Evolutionary conservation across 2,797 vertebrate genomes (phyloP), one percentile per base, ranked within the genome.

Genomic region (Erpetoichthys calabaricus): DNA sequence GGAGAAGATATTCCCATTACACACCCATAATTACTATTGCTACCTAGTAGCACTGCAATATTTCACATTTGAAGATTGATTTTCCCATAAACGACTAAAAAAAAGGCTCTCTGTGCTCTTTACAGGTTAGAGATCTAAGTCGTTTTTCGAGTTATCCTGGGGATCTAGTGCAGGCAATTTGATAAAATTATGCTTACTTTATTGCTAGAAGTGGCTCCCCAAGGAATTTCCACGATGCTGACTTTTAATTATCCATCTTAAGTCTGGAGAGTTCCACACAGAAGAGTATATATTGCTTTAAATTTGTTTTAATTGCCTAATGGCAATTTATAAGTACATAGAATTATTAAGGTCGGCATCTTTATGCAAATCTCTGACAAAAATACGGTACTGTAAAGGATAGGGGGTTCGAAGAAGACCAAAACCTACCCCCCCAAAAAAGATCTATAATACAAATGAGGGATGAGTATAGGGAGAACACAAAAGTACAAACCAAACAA

Each of bases 241-340:
- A 68, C 61, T 6, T 55, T 56, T 59, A 67, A 59, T 63, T 52
- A 58, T 59, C 63, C 68, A 66, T 59, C 58, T 3, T 43, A 47
- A 56, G 53, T 47, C 45, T 56, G 50, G 3, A 7, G 50, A 9
- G 51, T 43, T n/a, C 50, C 56, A 52, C 47, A 60, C 6, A 54
- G 53, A 54, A 54, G 4, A 43, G 70, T 70, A 66, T 65, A 63
- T 68, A 70, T 75, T 51, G 49, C n/a, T 50, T 5, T 6, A 47
- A 51, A 51, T 52, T 10, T 45, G 9, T 57, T 43, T 42, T 51
- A 60, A 54, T 58, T 62, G 64, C 41, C 63, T 67, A 74, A 70
- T 70, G 70, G 59, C 51, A 45, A 51, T 66, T 59, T 57, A 53
- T 64, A 65, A 69, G 62, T 64, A 67, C 70, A 70, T 63, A 63